These are phyloP conservation scores for Trypoxylus dichotomus DNA, from an alignment of 1,140 invertebrate species.

Conservation along the genomic window DNA sequence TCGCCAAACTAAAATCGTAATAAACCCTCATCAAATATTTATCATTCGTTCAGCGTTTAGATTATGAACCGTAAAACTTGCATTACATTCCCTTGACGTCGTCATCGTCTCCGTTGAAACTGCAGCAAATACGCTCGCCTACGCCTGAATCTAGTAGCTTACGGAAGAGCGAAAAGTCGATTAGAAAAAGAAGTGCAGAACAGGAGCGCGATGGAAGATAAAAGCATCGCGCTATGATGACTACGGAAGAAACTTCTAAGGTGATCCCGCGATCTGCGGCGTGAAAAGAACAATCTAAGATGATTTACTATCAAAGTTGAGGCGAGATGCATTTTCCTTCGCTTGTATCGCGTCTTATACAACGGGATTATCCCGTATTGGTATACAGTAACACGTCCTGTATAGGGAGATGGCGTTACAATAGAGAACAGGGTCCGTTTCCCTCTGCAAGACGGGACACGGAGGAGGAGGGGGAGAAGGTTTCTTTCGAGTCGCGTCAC, in stretches of 20 bases:
- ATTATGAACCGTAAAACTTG: conserved; percentile 4
- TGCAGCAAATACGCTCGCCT: neutral
- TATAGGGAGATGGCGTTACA: neutral
- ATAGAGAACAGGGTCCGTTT: neutral
- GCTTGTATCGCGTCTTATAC: neutral
- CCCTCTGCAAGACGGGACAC: neutral
- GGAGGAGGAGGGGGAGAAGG: too few relatives aligned
- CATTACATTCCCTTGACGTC: neutral
- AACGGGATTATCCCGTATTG: conserved; percentile 1
- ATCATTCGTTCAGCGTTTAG: neutral
- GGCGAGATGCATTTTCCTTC: neutral
- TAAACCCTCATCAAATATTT: conserved; percentile 4
- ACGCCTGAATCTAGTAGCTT: neutral
- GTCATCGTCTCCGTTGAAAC: neutral
- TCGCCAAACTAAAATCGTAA: neutral
- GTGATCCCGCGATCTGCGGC: neutral
- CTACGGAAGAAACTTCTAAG: neutral
- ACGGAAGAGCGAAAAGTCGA: neutral
- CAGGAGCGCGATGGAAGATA: too few relatives aligned
- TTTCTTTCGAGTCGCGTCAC: too few relatives aligned
- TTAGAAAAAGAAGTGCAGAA: too few relatives aligned
- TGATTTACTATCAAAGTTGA: neutral
- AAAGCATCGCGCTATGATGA: neutral
- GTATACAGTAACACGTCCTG: neutral
- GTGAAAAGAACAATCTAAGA: neutral